A percentile compares a stretch with the other conserved stretches of the same genome.
phyloP scores from a whole-genome alignment of 2,888 invertebrate genomes.

The Leptodirus hochenwartii region DNA sequence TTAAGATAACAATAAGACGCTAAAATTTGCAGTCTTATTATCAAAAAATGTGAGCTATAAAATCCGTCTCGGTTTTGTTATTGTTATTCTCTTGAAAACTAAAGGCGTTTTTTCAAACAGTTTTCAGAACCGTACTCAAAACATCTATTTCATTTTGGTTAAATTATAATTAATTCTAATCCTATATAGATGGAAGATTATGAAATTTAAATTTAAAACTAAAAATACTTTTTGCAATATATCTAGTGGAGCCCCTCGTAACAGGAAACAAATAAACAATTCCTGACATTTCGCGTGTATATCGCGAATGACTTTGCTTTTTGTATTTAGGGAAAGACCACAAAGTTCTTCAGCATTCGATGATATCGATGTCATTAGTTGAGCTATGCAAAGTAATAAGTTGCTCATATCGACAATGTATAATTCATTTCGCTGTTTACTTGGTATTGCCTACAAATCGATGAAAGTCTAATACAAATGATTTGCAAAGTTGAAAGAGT shows the following conservation, averaged over 20 bases:
- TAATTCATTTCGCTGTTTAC: constrained; percentile 34
- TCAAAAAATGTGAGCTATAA: too few species aligned
- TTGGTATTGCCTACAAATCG: constrained; percentile 44
- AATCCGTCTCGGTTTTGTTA: too few species aligned
- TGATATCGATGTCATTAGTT: constrained; percentile 52
- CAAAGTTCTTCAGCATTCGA: constrained; percentile 40
- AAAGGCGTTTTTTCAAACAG: too few species aligned
- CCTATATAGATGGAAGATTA: too few species aligned
- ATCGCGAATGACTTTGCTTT: constrained; percentile 55
- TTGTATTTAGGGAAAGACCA: constrained; percentile 36
- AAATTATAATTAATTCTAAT: too few species aligned
- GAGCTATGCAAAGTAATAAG: constrained; percentile 54
- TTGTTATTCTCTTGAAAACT: too few species aligned
- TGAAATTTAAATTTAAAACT: too few species aligned
- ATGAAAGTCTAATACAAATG: constrained; percentile 4
- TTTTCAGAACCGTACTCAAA: too few species aligned
- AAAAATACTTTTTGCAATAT: constrained; percentile 51
- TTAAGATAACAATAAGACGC: too few species aligned
- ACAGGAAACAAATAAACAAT: constrained; percentile 51
- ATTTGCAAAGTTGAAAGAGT: neutral
- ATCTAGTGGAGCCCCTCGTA: constrained; percentile 58
- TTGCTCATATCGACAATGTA: constrained; percentile 60
- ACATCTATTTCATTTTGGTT: too few species aligned
- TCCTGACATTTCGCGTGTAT: constrained; percentile 72
- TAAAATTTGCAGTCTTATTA: too few species aligned